phyloP scores from a whole-genome alignment of 2,113 vertebrate species.

The Antennarius striatus region DNA sequence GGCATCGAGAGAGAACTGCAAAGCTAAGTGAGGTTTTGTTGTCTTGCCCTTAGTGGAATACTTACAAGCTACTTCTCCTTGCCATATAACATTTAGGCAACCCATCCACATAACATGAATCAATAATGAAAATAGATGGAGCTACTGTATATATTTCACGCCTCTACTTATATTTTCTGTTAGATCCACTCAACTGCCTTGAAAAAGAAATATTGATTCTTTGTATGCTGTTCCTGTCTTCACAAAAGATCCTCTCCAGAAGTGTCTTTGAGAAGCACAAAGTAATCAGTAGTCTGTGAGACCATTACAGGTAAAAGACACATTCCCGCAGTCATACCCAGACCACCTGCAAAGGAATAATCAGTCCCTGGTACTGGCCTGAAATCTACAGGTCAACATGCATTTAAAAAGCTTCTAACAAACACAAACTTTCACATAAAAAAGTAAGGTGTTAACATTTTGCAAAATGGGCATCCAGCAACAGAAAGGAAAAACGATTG shows the following conservation, averaged over 20 bases:
- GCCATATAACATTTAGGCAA: conserved; percentile 24
- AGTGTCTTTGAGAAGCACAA: conserved; percentile 24
- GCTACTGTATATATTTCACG: conserved; percentile 8
- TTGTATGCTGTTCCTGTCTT: conserved; percentile 32
- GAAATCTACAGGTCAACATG: conserved; percentile 20
- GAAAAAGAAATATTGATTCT: conserved; percentile 49
- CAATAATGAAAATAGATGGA: conserved; percentile 33
- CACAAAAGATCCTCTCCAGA: conserved; percentile 30
- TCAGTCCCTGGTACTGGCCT: conserved; percentile 19
- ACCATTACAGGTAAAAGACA: conserved; percentile 28
- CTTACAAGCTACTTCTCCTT: conserved; percentile 63
- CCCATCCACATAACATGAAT: conserved; percentile 6
- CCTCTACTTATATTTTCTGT: conserved; percentile 7
- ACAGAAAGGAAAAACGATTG: conserved; percentile 69
- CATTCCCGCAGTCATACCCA: conserved; percentile 22
- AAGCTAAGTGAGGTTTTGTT: conserved; percentile 69
- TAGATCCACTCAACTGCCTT: conserved; percentile 54
- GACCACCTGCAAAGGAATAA: conserved; percentile 29
- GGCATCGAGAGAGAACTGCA: conserved; percentile 64
- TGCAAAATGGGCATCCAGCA: conserved; percentile 18
- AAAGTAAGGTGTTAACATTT: conserved; percentile 41
- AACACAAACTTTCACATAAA: conserved; percentile 32
- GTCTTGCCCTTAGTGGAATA: conserved; percentile 61
- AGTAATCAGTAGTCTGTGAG: conserved; percentile 21
- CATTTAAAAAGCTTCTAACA: conserved; percentile 32